phyloP scores from a whole-genome alignment of 1,140 invertebrate species.

The Drosophila kohkoa region DNA sequence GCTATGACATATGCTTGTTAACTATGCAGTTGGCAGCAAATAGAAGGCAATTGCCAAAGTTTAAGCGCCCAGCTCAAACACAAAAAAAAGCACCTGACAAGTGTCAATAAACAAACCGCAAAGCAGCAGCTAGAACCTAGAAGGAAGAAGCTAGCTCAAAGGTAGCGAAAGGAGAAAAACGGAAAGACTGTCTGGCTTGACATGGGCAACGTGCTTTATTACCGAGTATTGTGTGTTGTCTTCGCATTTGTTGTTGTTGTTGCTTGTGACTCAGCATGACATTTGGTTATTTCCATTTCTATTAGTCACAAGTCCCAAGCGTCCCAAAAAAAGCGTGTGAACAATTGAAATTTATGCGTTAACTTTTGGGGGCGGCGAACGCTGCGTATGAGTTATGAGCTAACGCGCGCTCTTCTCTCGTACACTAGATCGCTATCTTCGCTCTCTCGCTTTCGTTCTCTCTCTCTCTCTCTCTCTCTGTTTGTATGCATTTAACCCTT shows the following conservation, averaged over 20 bases:
- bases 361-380: slow-evolving; percentile 13
- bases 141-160: not conserved
- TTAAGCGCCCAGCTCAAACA: slow-evolving; percentile 41
- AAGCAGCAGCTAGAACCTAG: not conserved
- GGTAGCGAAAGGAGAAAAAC: not conserved
- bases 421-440: not conserved
- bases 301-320: slow-evolving; percentile 44
- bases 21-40: slow-evolving; percentile 48
- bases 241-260: not conserved
- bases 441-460: not conserved
- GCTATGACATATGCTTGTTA: slow-evolving; percentile 57
- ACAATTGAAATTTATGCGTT: slow-evolving; percentile 29
- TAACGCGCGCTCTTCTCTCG: not conserved
- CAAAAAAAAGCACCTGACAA: slow-evolving; percentile 59
- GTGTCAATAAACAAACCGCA: slow-evolving; percentile 46
- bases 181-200: slow-evolving; percentile 7
- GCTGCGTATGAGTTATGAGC: slow-evolving; percentile 38
- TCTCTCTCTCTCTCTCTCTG: not conserved
- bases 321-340: slow-evolving; percentile 10
- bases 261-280: slow-evolving; percentile 67
- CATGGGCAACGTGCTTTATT: slow-evolving; percentile 45
- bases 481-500: not conserved
- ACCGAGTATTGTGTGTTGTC: not conserved
- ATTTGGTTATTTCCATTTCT: slow-evolving; percentile 69
- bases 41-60: slow-evolving; percentile 51